Conservation (phyloP, 2,888 invertebrate genomes). For the Acleris literana region DNA sequence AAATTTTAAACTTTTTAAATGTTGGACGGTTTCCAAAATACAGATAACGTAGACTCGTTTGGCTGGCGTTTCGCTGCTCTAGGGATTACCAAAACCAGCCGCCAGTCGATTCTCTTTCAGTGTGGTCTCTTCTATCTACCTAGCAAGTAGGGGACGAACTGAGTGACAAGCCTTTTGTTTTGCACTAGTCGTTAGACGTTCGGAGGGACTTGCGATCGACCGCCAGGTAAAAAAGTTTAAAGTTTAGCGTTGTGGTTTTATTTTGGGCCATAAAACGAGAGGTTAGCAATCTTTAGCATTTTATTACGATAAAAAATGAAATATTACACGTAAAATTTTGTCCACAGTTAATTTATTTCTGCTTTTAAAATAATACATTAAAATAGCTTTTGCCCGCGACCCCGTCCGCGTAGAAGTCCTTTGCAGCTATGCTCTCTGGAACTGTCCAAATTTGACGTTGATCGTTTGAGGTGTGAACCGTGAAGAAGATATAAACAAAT, state of each 20-base stretch:
- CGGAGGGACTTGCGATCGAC: slow-evolving; percentile 2
- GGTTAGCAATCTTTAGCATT: no score
- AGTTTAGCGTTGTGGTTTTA: slow-evolving; percentile 7
- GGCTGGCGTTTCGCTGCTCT: slow-evolving; percentile 5
- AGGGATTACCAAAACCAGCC: not conserved
- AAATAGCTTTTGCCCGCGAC: no score
- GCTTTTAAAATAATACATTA: no score
- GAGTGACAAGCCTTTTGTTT: not conserved
- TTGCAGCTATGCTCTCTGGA: no score
- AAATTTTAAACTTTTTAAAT: not conserved
- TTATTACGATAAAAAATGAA: not conserved
- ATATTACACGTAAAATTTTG: no score
- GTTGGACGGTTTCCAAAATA: slow-evolving; percentile 2
- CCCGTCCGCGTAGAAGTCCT: no score
- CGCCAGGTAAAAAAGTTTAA: slow-evolving; percentile 19
- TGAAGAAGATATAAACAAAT: no score
- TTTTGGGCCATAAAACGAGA: not conserved
- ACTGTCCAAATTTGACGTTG: no score
- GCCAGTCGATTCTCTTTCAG: not conserved
- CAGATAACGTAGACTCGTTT: not conserved
- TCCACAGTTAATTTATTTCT: no score
- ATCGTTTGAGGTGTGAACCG: no score
- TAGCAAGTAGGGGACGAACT: not conserved
- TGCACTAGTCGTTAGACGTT: slow-evolving; percentile 1
- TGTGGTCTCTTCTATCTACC: not conserved